phyloP scores from a whole-genome alignment of 2,113 vertebrate genomes.

The Clarias magur region DNA sequence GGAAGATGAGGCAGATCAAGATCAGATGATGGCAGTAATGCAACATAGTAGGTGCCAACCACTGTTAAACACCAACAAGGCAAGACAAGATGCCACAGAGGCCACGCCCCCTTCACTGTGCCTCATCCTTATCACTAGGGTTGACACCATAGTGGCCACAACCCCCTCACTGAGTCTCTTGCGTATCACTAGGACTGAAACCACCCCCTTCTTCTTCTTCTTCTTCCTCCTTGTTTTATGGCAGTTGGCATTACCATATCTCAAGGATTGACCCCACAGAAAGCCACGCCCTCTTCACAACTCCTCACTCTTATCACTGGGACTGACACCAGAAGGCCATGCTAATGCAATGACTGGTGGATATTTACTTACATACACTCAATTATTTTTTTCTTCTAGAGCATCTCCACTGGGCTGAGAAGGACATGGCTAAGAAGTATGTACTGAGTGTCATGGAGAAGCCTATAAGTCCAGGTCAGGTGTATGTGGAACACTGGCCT shows the following conservation, averaged over 20 bases:
- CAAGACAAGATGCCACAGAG: too few relatives aligned
- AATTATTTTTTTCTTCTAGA: constrained; percentile 69
- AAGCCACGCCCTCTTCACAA: background rate
- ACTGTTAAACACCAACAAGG: too few relatives aligned
- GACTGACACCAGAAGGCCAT: background rate
- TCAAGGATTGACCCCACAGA: background rate
- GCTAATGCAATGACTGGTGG: background rate
- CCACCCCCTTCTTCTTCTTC: background rate
- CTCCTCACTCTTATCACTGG: background rate
- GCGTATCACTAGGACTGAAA: background rate
- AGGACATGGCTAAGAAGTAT: constrained; percentile 84
- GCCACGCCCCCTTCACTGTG: background rate
- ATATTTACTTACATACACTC: background rate
- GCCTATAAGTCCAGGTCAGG: constrained; percentile 68
- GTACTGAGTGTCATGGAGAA: constrained; percentile 74
- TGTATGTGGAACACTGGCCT: constrained; percentile 70
- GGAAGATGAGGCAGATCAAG: too few relatives aligned
- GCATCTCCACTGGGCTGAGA: constrained; percentile 85
- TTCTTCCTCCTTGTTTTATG: too few relatives aligned
- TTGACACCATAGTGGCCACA: too few relatives aligned
- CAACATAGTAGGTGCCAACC: too few relatives aligned
- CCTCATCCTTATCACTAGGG: background rate
- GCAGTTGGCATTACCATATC: background rate
- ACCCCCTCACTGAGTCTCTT: background rate
- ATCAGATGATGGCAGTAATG: too few relatives aligned